Evolutionary conservation across 2,113 vertebrate genomes (phyloP), one percentile per base, ranked within the genome.

Genomic region (Nesoenas mayeri): DNA sequence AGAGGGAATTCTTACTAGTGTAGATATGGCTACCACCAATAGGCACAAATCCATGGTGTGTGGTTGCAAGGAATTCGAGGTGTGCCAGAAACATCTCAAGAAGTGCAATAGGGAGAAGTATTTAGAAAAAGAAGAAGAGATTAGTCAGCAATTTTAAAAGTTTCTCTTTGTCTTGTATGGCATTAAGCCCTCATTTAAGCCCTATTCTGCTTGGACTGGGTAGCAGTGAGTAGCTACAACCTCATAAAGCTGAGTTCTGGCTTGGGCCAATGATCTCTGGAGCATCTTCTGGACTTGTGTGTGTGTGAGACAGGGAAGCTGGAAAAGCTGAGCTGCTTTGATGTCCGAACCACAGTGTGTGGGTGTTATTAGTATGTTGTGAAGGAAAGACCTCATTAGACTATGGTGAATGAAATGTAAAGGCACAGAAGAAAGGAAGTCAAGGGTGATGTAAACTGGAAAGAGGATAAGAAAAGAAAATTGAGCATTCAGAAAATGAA

Each of bases 241-340:
- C 5, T 28, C 19, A 0, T 2, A 32, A 15, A 5, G 2, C 5
- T 77, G 79, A 53, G 32, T 7, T 36, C 42, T 92, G 58, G 16
- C 5, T 77, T 34, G n/a, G 32, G 19, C 7, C 26, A 38, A 5
- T 3, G 54, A 18, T 16, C 28, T 57, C 51, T 58, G 21, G 15
- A 53, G 51, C 29, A 16, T 36, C 42, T 79, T 38, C 38, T 74
- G 65, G 56, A 24, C 18, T 40, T 28, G 12, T n/a, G 40, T 34
- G 40, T n/a, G 40, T 70, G 29, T 47, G 88, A 96, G 58, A 83
- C 7, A 53, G 69, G 16, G 48, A 84, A 54, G 42, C 70, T 97
- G 94, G 89, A 91, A 93, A 60, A 93, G 54, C 94, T 91, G 97
- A 92, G 70, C 69, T 96, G 70, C 77, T 96, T 91, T 93, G 31